Conservation (phyloP, 2,888 invertebrate genomes). For the Melieria picta region DNA sequence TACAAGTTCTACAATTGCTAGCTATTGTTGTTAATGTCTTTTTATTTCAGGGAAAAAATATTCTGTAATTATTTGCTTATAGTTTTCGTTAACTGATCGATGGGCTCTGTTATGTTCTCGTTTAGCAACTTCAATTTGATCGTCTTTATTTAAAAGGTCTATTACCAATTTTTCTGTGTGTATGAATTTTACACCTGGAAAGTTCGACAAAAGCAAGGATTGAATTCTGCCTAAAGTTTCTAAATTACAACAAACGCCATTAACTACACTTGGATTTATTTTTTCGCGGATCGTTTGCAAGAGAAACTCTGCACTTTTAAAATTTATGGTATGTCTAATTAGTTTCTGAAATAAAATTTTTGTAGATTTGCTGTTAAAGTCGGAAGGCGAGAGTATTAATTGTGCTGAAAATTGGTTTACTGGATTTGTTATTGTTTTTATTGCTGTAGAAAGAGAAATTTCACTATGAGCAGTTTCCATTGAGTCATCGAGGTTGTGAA, state of each 20-base stretch:
- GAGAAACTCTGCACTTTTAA: slow-evolving; percentile 23
- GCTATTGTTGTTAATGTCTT: slow-evolving; percentile 23
- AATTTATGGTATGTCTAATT: slow-evolving; percentile 30
- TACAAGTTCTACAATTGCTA: slow-evolving; percentile 30
- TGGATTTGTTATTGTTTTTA: slow-evolving; percentile 11
- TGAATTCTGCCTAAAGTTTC: slow-evolving; percentile 26
- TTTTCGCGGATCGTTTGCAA: slow-evolving; percentile 20
- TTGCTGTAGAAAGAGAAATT: slow-evolving; percentile 21
- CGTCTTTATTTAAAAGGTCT: slow-evolving; percentile 31
- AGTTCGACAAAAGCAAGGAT: slow-evolving; percentile 16
- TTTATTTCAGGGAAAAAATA: slow-evolving; percentile 31
- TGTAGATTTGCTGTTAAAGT: slow-evolving; percentile 12
- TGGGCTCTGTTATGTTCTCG: slow-evolving; percentile 19
- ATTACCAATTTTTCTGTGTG: slow-evolving; percentile 31
- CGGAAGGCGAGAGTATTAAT: slow-evolving; percentile 6
- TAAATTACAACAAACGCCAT: slow-evolving; percentile 28
- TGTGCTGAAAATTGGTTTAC: slow-evolving; percentile 20
- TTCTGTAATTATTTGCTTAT: slow-evolving; percentile 25
- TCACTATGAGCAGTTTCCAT: slow-evolving; percentile 35
- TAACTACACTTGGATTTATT: slow-evolving; percentile 23
- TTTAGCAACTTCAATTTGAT: slow-evolving; percentile 22
- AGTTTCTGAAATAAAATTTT: slow-evolving; percentile 29
- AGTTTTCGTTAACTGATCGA: slow-evolving; percentile 16
- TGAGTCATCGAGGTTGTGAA: slow-evolving; percentile 33
- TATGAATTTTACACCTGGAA: slow-evolving; percentile 29